Percentiles rank a stretch among this genome's conserved stretches.
These are phyloP conservation scores for Rhinophrynus dorsalis DNA, from an alignment of 2,797 vertebrate species.

Conservation along the genomic window DNA sequence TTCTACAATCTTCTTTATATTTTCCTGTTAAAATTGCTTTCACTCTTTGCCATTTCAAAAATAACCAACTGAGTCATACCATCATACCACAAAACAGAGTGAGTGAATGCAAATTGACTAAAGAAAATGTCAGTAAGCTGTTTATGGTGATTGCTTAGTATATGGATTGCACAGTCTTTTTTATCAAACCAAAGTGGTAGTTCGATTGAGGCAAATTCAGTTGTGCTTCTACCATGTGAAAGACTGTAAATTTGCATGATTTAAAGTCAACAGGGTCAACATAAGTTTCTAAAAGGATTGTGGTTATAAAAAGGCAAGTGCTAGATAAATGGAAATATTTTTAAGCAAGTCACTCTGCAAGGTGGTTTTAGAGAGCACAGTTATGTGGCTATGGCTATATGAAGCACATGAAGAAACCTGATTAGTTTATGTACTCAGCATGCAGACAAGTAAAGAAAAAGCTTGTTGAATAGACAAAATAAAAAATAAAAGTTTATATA, in stretches of 20 bases:
- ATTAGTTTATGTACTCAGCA: not conserved
- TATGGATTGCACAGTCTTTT: slow-evolving; percentile 32
- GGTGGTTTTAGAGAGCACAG: slow-evolving; percentile 7
- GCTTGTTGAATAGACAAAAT: too few relatives aligned
- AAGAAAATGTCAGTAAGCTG: slow-evolving; percentile 45
- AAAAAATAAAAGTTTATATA: too few relatives aligned
- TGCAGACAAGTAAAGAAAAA: not conserved
- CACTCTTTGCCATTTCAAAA: slow-evolving; percentile 27
- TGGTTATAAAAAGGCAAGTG: slow-evolving; percentile 19
- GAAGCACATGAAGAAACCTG: slow-evolving; percentile 3
- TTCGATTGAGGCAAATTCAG: slow-evolving; percentile 38
- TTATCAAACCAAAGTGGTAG: slow-evolving; percentile 42
- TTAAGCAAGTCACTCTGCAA: not conserved
- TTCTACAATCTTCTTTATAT: not conserved
- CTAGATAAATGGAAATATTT: slow-evolving; percentile 12
- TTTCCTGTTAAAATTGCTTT: slow-evolving; percentile 30
- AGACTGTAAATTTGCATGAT: slow-evolving; percentile 33
- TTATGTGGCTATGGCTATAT: slow-evolving; percentile 14
- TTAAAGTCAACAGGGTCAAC: slow-evolving; percentile 29
- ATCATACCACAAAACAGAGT: slow-evolving; percentile 38
- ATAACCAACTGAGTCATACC: slow-evolving; percentile 36
- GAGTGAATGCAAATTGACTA: slow-evolving; percentile 42
- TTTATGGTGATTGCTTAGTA: slow-evolving; percentile 47
- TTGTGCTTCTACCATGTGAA: slow-evolving; percentile 23
- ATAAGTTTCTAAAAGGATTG: slow-evolving; percentile 20